phyloP scores from a whole-genome alignment of 2,888 invertebrate species.

The Bedellia somnulentella region DNA sequence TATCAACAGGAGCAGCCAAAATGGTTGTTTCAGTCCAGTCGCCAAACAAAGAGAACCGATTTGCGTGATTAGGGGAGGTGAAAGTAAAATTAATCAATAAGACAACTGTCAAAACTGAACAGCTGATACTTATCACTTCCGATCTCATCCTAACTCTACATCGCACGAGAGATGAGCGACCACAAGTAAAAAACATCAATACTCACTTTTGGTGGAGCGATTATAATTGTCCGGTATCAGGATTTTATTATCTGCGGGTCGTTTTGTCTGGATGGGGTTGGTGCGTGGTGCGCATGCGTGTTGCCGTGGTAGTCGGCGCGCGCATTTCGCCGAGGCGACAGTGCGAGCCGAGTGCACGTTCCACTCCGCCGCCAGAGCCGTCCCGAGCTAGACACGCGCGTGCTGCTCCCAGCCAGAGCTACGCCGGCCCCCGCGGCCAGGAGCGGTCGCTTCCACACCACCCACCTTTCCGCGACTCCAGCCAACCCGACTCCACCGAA shows the following conservation, averaged over 20 bases:
- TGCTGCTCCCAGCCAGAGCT: conserved; percentile 43
- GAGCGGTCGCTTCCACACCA: conserved; percentile 46
- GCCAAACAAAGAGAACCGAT: conserved; percentile 34
- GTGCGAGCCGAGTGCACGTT: conserved; percentile 5
- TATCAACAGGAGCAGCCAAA: too few relatives aligned
- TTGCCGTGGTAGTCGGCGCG: conserved; percentile 30
- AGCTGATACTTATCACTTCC: too few relatives aligned
- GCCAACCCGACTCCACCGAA: not conserved
- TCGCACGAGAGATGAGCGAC: too few relatives aligned
- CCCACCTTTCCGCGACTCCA: conserved; percentile 7
- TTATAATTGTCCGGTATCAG: too few relatives aligned
- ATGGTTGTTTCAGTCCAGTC: too few relatives aligned
- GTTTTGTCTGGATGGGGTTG: too few relatives aligned
- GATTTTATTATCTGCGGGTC: too few relatives aligned
- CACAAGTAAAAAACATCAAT: too few relatives aligned
- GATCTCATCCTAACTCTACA: too few relatives aligned
- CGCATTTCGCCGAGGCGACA: conserved; percentile 14
- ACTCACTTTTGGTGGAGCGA: too few relatives aligned
- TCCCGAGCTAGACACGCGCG: conserved; percentile 41
- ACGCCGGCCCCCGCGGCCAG: conserved; percentile 56
- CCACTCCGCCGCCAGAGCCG: conserved; percentile 54
- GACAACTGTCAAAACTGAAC: conserved; percentile 17
- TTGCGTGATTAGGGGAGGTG: conserved; percentile 17
- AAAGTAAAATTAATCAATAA: conserved; percentile 43
- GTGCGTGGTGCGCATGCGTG: conserved; percentile 32